phyloP scores from a whole-genome alignment of 2,113 vertebrate species.

The Gobio gobio region DNA sequence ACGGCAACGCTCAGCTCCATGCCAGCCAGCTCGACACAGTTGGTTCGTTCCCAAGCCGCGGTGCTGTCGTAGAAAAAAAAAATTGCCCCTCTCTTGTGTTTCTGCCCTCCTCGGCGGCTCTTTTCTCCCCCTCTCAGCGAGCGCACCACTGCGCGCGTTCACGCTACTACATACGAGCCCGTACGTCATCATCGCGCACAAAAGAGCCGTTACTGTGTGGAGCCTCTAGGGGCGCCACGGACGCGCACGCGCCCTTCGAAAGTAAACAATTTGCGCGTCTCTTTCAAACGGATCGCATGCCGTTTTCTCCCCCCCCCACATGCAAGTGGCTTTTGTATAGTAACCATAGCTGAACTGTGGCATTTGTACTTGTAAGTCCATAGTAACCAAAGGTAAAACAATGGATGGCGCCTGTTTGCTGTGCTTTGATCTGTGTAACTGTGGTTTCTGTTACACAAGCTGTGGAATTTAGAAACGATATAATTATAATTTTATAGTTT shows the following conservation, averaged over 20 bases:
- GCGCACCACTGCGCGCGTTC: conserved; percentile 56
- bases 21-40: conserved; percentile 48
- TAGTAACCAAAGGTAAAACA: background rate
- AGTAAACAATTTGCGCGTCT: conserved; percentile 15
- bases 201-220: background rate
- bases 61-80: conserved; percentile 52
- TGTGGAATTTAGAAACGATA: too few species aligned
- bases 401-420: background rate
- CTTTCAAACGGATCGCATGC: background rate
- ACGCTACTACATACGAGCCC: conserved; percentile 44
- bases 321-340: background rate
- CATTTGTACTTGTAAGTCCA: too few species aligned
- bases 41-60: conserved; percentile 48
- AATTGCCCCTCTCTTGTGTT: conserved; percentile 44
- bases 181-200: conserved; percentile 59
- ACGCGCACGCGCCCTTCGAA: conserved; percentile 3
- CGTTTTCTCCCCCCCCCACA: too few species aligned
- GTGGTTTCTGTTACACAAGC: background rate
- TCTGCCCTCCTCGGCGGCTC: conserved; percentile 45
- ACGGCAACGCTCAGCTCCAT: conserved; percentile 53
- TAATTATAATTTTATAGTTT: background rate
- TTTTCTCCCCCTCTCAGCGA: conserved; percentile 44
- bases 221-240: conserved; percentile 49
- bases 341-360: background rate
- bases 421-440: background rate